Evolutionary conservation across 2,797 vertebrate species (phyloP).

Genomic region (Tenualosa ilisha): DNA sequence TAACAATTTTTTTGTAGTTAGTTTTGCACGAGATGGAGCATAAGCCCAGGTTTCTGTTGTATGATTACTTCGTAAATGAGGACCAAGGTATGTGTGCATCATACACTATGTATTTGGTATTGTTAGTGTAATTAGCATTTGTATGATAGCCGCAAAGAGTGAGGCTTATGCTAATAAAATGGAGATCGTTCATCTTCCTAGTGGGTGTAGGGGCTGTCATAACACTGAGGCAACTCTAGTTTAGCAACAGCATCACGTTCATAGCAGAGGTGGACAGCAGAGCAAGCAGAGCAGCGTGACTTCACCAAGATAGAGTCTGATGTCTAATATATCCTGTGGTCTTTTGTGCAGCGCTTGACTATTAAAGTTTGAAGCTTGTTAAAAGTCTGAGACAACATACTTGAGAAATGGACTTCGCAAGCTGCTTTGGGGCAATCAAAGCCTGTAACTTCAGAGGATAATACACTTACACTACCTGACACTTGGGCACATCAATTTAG

Average conservation of each 20-base stretch:
- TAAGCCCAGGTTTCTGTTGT: too few species aligned
- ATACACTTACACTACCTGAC: background rate
- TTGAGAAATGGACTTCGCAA: background rate
- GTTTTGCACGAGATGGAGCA: too few species aligned
- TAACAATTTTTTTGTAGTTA: too few species aligned
- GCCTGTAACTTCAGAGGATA: background rate
- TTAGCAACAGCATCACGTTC: conserved; percentile 15
- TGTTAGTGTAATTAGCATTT: too few species aligned
- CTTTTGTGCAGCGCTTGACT: background rate
- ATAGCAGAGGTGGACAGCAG: background rate
- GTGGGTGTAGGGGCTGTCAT: background rate
- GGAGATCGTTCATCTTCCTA: background rate
- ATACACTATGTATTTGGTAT: too few species aligned
- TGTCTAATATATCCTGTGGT: background rate
- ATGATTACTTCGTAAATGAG: background rate
- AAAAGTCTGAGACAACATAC: background rate
- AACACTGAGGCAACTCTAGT: background rate
- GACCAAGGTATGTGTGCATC: background rate
- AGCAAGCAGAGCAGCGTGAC: background rate
- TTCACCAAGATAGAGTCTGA: background rate
- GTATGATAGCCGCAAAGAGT: background rate
- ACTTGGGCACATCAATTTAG: background rate
- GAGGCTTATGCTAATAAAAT: background rate
- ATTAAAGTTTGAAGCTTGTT: background rate
- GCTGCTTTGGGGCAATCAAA: background rate